Evolutionary conservation across 2,888 invertebrate genomes (phyloP), one percentile per base, ranked within the genome.

Genomic region (Megastigmus dorsalis): DNA sequence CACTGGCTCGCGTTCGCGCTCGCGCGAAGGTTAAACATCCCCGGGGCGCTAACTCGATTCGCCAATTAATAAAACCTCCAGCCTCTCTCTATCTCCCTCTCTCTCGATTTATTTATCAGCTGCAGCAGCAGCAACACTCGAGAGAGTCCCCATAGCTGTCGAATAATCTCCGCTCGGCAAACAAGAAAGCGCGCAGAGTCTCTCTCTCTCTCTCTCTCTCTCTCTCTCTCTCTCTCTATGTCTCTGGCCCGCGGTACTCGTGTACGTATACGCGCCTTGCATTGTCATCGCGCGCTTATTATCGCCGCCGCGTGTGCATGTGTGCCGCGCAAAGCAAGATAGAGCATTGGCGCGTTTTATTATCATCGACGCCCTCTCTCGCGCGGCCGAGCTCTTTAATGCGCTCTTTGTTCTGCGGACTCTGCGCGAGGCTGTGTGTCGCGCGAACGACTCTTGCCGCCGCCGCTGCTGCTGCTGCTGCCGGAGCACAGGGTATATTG

Each of bases 251-350:
- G n/a, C n/a, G n/a, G n/a, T n/a, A n/a, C n/a, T n/a, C n/a, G n/a
- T n/a, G n/a, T n/a, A n/a, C n/a, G n/a, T n/a, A n/a, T n/a, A n/a
- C n/a, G n/a, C n/a, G n/a, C n/a, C n/a, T n/a, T 74, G 68, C 74
- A 68, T 69, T 63, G 68, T 74, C 74, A 74, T 74, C 63, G 63
- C 41, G 26, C 50, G 63, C 68, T 63, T 74, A 74, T 74, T 63
- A 69, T 74, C 74, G 54, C 59, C 33, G 54, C 36, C 26, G 5
- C 41, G 20, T 20, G 68, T 41, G 54, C 33, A 20, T 43, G 28
- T 43, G 28, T 43, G 54, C 57, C 15, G 10, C 26, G 43, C 20
- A 36, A 23, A 26, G 69, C 7, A 45, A 43, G 45, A 45, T 23
- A 26, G 52, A 68, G 48, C 20, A 15, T 33, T 57, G 38, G 23